phyloP scores from a whole-genome alignment of 2,888 invertebrate species.

The Heteromyza rotundicornis region DNA sequence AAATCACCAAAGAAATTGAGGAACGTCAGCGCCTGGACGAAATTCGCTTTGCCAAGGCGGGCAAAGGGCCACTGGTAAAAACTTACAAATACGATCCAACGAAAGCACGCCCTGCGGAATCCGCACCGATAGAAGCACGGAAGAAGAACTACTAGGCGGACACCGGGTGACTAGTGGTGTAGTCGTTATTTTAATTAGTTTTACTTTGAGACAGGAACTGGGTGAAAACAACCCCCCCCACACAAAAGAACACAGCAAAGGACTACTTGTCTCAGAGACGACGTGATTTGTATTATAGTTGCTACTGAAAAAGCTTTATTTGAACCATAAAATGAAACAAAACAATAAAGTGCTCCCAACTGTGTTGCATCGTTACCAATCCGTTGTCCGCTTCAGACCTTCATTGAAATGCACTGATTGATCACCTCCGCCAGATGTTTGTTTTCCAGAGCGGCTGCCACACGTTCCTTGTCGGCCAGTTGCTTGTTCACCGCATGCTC shows the following conservation, averaged over 20 bases:
- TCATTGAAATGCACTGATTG: conserved; percentile 80
- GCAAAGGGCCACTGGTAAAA: conserved; percentile 83
- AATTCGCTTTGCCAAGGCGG: conserved; percentile 81
- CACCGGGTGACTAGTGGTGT: too few relatives aligned
- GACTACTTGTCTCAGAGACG: too few relatives aligned
- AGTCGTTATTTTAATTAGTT: neutral
- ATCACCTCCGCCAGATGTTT: conserved; percentile 88
- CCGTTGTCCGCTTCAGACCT: conserved; percentile 29
- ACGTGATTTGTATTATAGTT: too few relatives aligned
- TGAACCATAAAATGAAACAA: too few relatives aligned
- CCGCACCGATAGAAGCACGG: conserved; percentile 31
- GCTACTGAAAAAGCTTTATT: too few relatives aligned
- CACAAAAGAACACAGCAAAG: too few relatives aligned
- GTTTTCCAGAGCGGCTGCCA: conserved; percentile 97
- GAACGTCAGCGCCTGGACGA: conserved; percentile 79
- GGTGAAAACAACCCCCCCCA: too few relatives aligned
- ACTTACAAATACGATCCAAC: conserved; percentile 88
- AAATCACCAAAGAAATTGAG: conserved; percentile 77
- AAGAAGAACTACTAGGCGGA: conserved; percentile 20
- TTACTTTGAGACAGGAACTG: neutral
- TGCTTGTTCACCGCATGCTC: conserved; percentile 97
- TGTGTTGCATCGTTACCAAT: neutral
- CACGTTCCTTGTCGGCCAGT: conserved; percentile 95
- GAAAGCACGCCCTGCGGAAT: conserved; percentile 58
- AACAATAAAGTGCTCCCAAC: neutral